Base-by-base conservation (phyloP, 2,888 invertebrate genomes). In the Onchidella celtica region DNA sequence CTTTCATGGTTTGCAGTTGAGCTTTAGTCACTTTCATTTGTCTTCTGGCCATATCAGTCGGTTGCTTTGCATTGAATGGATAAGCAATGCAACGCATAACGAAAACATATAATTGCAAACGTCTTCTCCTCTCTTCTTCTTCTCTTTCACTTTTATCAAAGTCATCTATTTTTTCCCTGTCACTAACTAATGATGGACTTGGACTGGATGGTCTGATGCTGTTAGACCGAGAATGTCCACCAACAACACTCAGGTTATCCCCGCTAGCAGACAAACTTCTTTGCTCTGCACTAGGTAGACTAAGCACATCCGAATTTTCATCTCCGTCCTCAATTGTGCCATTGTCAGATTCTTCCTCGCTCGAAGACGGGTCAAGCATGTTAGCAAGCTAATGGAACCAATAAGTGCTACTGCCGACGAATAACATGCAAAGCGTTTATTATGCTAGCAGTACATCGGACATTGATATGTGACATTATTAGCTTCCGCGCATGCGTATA, bases 41-140 rank as follows among this genome's bases (percentile, higher is more conserved):
- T 85, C 99, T 95, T 75, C 97, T 95, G 1, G 98, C 98, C 98
- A 99, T 98, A 93, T 99, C 99, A 9, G 98, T 98, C 0, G 98
- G 98, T 93, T 99, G 99, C 94, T 99, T 99, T 17, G 99, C 98
- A 94, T 99, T 99, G 95, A 99, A 99, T 9, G 99, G 99, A 94
- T 99, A 99, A 9, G 99, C 98, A 91, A 99, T 96, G 94, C 99
- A 98, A 92, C 99, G 95, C 86, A 99, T 98, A 87, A 99, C 97
- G 94, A 99, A 99, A 86, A 99, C 99, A 94, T 99, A 99, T 61
- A 99, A 94, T 93, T 99, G 99, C 82, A 99, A 96, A 84, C 97
- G 96, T 84, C 96, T 95, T 93, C 99, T 99, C 85, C 98, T 95
- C 90, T 99, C 98, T 92, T 99, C 99, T 94, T 99, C 99, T 92